A percentile compares a stretch with the other conserved stretches of the same genome.
Evolutionary conservation across 2,797 vertebrate species (phyloP).

Genomic region (Alectoris magna): DNA sequence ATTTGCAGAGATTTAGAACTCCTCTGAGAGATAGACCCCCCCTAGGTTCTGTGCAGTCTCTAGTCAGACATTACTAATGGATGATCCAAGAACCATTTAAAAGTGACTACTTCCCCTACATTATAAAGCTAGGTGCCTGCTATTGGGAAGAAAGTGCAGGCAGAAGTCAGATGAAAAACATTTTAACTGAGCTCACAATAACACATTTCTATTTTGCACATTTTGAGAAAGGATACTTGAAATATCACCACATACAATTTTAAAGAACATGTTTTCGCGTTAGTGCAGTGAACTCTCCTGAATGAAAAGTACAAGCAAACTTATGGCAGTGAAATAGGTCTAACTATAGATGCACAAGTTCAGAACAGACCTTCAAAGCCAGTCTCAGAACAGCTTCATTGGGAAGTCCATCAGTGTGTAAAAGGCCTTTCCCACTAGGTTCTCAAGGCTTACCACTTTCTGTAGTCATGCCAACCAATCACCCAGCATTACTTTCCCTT

Average conservation of each 20-base stretch:
- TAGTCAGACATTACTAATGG: background rate
- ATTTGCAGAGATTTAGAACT: background rate
- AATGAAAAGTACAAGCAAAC: background rate
- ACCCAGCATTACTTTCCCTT: background rate
- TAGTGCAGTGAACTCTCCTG: background rate
- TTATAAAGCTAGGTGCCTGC: background rate
- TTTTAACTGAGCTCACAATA: background rate
- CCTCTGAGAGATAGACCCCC: background rate
- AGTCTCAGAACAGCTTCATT: background rate
- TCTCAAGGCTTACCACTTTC: background rate
- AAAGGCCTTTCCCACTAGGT: background rate
- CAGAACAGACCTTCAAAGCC: background rate
- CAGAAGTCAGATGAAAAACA: accelerated
- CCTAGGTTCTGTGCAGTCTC: background rate
- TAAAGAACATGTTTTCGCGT: background rate
- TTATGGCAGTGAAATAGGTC: background rate
- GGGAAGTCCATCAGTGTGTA: background rate
- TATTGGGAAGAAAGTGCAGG: background rate
- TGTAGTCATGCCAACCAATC: background rate
- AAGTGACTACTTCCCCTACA: background rate
- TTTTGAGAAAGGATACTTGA: background rate
- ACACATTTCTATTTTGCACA: background rate
- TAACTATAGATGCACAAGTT: background rate
- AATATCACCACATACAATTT: background rate
- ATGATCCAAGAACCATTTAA: background rate